Evolutionary conservation across 2,113 vertebrate species (phyloP), one percentile per base, ranked within the genome.

Genomic region (Dicrurus megarhynchus): DNA sequence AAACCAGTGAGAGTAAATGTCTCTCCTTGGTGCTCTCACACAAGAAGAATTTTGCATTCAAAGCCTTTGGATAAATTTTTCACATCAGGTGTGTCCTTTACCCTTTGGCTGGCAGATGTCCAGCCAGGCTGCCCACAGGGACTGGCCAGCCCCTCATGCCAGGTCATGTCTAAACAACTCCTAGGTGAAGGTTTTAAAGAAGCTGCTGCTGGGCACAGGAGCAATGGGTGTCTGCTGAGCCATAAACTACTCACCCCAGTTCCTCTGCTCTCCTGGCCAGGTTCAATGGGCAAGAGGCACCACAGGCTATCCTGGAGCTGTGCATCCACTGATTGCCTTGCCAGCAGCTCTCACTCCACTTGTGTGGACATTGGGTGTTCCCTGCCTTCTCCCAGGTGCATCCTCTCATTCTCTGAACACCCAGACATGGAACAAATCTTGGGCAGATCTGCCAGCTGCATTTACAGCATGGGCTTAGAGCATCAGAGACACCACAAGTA

Each of bases 291-390:
- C 41, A 55, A 50, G 35, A 87, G 24, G 28, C 9, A 3, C 16
- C 57, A 52, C 0, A 1, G 24, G 22, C 49, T 56, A 1, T 35
- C 44, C 87, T 37, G 32, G 53, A 55, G 44, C 44, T 24, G 1
- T 37, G 55, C 22, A 55, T 5, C 11, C 53, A 23, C 39, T 68
- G 68, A 23, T 11, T 1, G 4, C 67, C 23, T 39, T 39, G n/a
- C 77, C 76, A 47, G 42, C 4, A 9, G 42, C 24, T 67, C 73
- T 87, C 67, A 37, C 7, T 39, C 30, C 46, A 11, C 16, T 10
- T 4, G 2, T 13, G 1, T 50, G 57, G 64, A 46, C 15, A 15
- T 1, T 32, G 61, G 7, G 16, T 78, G 44, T 28, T 60, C 55
- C 11, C 42, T 79, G 46, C 10, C 71, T 61, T 39, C n/a, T 71